A percentile compares a stretch with the other conserved stretches of the same genome.
phyloP scores from a whole-genome alignment of 2,797 vertebrate species.

The Leptodactylus fallax region DNA sequence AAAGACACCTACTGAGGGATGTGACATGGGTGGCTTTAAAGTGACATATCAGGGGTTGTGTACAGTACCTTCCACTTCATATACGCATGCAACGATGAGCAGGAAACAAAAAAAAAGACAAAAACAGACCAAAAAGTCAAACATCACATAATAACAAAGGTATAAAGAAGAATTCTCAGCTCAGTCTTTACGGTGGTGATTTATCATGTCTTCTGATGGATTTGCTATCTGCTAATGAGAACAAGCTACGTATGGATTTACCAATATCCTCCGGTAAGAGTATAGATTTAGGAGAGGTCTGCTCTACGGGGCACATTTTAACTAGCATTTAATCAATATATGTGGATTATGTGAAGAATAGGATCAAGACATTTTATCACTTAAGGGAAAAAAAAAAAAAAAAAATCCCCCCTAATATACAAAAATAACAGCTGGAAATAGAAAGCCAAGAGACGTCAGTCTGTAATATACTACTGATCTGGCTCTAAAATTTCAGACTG shows the following conservation, averaged over 20 bases:
- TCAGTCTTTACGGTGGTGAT: neutral
- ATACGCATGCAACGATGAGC: conserved; percentile 69
- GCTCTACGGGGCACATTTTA: neutral
- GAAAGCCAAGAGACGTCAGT: neutral
- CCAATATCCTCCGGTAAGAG: neutral
- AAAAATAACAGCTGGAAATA: neutral
- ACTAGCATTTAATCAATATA: neutral
- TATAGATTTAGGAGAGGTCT: neutral
- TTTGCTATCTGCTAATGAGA: neutral
- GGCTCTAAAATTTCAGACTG: neutral
- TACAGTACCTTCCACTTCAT: conserved; percentile 79
- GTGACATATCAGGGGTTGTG: conserved; percentile 52
- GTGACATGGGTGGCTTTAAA: conserved; percentile 31
- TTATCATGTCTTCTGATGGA: neutral
- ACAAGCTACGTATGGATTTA: neutral
- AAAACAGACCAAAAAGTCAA: conserved; percentile 57
- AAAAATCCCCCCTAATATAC: neutral
- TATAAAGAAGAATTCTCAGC: conserved; percentile 49
- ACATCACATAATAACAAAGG: conserved; percentile 64
- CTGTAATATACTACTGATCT: too few relatives aligned
- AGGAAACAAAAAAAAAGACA: conserved; percentile 56
- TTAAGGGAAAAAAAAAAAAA: too few relatives aligned
- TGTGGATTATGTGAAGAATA: neutral
- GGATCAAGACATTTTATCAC: neutral
- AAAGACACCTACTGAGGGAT: conserved; percentile 34